Evolutionary conservation across 2,113 vertebrate species (phyloP).

Genomic region (Vulpes lagopus): DNA sequence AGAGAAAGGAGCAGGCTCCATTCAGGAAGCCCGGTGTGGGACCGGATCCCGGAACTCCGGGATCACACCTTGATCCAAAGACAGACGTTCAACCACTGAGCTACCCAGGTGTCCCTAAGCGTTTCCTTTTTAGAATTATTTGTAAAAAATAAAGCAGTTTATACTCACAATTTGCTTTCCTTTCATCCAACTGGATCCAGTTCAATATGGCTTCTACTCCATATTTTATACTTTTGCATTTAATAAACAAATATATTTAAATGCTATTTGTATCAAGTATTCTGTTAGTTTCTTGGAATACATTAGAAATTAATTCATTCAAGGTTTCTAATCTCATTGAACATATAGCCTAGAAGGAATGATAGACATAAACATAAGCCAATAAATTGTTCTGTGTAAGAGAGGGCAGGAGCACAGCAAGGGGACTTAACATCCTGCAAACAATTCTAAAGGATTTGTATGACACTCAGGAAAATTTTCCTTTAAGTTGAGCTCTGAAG

Average conservation of each 20-base stretch:
- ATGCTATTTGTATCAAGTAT: background rate
- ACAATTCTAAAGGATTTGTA: background rate
- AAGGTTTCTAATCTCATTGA: background rate
- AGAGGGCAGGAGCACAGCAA: background rate
- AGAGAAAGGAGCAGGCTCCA: too few species aligned
- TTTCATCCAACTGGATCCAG: background rate
- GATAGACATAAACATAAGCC: background rate
- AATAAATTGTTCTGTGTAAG: background rate
- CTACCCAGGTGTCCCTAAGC: too few species aligned
- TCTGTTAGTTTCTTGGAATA: background rate
- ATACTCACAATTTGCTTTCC: background rate
- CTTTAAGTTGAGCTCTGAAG: background rate
- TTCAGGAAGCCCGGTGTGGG: too few species aligned
- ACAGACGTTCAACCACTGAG: too few species aligned
- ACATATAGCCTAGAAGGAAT: background rate
- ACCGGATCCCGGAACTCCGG: too few species aligned
- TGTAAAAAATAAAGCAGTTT: background rate
- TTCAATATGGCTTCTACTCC: background rate
- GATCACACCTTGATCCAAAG: too few species aligned
- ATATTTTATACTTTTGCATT: conserved; percentile 9
- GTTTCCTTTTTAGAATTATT: background rate
- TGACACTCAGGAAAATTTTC: background rate
- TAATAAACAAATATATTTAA: conserved; percentile 6
- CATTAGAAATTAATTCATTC: background rate
- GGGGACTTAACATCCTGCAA: background rate